Percentiles rank a stretch among this genome's conserved stretches.
Conservation (phyloP, 2,888 invertebrate genomes). For the Stenotaenia linearis region DNA sequence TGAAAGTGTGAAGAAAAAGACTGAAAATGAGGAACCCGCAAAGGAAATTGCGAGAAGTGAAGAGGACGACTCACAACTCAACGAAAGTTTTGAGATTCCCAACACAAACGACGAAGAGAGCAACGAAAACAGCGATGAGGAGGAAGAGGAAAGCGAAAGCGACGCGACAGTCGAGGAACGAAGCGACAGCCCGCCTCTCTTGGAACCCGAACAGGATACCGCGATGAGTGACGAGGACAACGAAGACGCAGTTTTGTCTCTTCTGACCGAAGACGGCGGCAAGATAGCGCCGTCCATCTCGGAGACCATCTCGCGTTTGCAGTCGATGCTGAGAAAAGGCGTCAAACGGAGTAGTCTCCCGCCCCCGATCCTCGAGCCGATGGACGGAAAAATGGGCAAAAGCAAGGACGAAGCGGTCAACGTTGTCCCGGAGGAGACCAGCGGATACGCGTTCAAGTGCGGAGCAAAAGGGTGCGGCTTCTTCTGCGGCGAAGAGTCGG, state of each 20-base stretch:
- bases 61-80: neutral
- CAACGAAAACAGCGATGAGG: neutral
- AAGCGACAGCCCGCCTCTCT: neutral
- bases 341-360: conserved; percentile 15
- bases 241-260: neutral
- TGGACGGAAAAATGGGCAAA: neutral
- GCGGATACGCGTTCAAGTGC: neutral
- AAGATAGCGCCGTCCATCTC: conserved; percentile 28
- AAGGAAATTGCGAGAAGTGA: neutral
- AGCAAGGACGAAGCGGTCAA: neutral
- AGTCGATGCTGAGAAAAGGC: conserved; percentile 24
- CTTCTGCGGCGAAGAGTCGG: neutral
- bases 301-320: conserved; percentile 29
- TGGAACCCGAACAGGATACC: neutral
- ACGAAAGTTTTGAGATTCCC: no score
- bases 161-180: neutral
- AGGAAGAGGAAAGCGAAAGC: neutral
- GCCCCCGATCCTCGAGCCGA: conserved; percentile 16
- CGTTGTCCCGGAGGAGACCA: neutral
- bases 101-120: neutral
- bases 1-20: neutral
- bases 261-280: neutral
- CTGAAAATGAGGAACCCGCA: neutral
- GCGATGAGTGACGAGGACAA: neutral
- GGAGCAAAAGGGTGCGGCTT: conserved; percentile 28